phyloP scores from a whole-genome alignment of 2,888 invertebrate genomes.

The Drosophila picticornis region DNA sequence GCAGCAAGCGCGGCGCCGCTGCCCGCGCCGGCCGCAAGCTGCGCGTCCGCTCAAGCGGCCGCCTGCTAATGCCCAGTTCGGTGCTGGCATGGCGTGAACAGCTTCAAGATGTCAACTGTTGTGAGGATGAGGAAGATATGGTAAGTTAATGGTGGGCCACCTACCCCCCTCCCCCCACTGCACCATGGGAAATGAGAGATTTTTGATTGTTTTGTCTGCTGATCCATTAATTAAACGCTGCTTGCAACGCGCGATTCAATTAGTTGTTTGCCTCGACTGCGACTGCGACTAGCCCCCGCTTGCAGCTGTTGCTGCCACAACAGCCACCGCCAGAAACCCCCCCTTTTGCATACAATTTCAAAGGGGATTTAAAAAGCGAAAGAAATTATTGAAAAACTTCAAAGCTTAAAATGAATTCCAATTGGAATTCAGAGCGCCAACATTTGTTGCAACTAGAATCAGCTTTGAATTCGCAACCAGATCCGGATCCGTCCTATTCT shows the following conservation, averaged over 20 bases:
- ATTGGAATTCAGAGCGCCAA: neutral
- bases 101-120: conserved; percentile 81
- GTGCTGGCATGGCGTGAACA: conserved; percentile 84
- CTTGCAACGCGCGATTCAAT: conserved; percentile 48
- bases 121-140: conserved; percentile 85
- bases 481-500: neutral
- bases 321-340: neutral
- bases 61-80: conserved; percentile 69
- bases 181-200: neutral
- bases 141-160: conserved; percentile 75
- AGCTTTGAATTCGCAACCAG: neutral
- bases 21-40: conserved; percentile 61
- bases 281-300: conserved; percentile 5
- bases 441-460: neutral
- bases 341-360: conserved; percentile 37
- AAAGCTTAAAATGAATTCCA: neutral
- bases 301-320: conserved; percentile 9
- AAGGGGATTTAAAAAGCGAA: neutral
- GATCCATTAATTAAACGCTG: conserved; percentile 58
- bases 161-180: no score
- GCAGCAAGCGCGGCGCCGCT: conserved; percentile 57
- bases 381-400: neutral
- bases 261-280: conserved; percentile 52
- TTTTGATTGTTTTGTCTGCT: conserved; percentile 29
- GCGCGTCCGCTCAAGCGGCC: conserved; percentile 61